phyloP scores from a whole-genome alignment of 2,888 invertebrate genomes.

The Disparrhopalites patrizii region DNA sequence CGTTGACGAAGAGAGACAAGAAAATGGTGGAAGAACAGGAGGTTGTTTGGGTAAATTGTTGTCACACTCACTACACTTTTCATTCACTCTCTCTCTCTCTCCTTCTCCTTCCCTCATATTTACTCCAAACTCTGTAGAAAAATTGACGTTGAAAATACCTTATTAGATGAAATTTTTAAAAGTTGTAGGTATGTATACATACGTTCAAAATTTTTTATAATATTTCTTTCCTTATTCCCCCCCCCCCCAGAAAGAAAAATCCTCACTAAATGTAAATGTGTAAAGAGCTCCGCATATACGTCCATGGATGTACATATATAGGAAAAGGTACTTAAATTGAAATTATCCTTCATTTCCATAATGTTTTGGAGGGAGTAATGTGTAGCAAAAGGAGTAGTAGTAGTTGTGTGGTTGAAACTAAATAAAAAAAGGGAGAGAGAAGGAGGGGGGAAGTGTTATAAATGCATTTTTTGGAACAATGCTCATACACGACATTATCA shows the following conservation, averaged over 20 bases:
- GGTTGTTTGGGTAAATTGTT: neutral
- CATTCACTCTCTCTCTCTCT: neutral
- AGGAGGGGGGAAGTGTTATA: neutral
- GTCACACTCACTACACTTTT: neutral
- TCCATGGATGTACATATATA: too few relatives aligned
- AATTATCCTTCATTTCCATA: conserved; percentile 7
- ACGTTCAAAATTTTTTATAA: neutral
- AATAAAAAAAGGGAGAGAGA: neutral
- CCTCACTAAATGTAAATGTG: neutral
- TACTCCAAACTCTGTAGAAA: too few relatives aligned
- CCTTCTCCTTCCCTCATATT: too few relatives aligned
- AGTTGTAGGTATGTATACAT: conserved; percentile 7
- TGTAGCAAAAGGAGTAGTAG: too few relatives aligned
- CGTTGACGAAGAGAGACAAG: conserved; percentile 13
- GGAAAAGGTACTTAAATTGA: conserved; percentile 1
- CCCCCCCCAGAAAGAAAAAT: neutral
- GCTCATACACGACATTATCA: too few relatives aligned
- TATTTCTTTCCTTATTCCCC: neutral
- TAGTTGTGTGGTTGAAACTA: neutral
- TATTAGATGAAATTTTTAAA: too few relatives aligned
- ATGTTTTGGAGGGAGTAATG: neutral
- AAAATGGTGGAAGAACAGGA: too few relatives aligned
- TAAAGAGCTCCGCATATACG: too few relatives aligned
- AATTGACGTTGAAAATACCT: too few relatives aligned
- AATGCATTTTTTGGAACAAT: neutral